Evolutionary conservation across 64 coral and sea anemone species (phyloP).

Genomic region (Montipora sp.): DNA sequence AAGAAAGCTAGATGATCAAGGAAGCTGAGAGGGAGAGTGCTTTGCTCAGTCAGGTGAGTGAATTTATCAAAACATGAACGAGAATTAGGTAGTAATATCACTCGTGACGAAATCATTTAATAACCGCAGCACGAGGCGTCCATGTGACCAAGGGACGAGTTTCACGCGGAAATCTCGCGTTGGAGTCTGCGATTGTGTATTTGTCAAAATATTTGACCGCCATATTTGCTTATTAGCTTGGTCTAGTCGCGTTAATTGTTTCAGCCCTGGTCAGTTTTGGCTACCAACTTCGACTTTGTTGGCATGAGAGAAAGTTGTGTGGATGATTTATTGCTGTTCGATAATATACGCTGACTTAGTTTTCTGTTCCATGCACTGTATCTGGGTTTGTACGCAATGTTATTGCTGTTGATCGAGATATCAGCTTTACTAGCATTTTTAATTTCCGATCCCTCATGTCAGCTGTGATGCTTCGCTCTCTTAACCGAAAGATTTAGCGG

Average conservation of each 20-base stretch:
- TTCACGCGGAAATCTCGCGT: slow-evolving; percentile 14
- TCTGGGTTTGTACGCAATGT: not conserved
- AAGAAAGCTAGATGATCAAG: not conserved
- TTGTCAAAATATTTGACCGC: slow-evolving; percentile 47
- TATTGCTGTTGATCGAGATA: not conserved
- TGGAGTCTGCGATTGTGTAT: too few relatives aligned
- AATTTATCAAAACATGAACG: not conserved
- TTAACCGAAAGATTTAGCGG: not conserved
- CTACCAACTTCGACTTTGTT: not conserved
- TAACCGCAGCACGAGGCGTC: not conserved
- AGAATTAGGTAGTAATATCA: not conserved
- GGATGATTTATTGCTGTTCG: not conserved
- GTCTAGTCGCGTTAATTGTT: not conserved
- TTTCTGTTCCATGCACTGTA: not conserved
- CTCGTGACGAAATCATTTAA: not conserved
- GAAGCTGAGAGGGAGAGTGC: not conserved
- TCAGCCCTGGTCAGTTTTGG: not conserved
- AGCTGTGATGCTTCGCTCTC: not conserved
- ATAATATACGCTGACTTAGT: not conserved
- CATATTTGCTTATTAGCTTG: slow-evolving; percentile 6
- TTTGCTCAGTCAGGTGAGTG: not conserved
- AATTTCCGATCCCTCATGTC: not conserved
- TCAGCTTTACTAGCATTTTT: not conserved
- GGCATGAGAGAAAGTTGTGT: not conserved
- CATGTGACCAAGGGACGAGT: slow-evolving; percentile 9